These are phyloP conservation scores for Rugalucina vietnamica DNA, from an alignment of 2,888 invertebrate species.

Conservation along the genomic window DNA sequence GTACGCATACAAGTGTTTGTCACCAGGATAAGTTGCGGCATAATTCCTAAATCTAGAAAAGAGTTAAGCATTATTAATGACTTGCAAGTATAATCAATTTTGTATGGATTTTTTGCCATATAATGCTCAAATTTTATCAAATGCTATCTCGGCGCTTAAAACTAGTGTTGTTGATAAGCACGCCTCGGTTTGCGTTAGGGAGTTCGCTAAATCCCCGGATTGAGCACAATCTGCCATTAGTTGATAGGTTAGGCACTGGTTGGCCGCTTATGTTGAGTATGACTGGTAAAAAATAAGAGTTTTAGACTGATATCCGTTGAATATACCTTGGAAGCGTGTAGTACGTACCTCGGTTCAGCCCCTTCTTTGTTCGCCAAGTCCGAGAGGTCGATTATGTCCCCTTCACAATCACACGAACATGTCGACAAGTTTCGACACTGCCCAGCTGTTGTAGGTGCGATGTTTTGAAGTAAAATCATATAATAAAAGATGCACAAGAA, in stretches of 20 bases:
- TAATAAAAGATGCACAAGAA: too few species aligned
- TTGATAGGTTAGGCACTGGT: background rate
- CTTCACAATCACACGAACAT: constrained; percentile 56
- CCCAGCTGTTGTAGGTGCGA: background rate
- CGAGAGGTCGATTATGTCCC: constrained; percentile 43
- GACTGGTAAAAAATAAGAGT: too few species aligned
- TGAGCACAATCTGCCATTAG: background rate
- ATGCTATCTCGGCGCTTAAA: too few species aligned
- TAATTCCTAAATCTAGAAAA: constrained; percentile 52
- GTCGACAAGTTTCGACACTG: constrained; percentile 45
- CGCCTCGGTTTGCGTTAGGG: background rate
- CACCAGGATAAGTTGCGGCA: background rate
- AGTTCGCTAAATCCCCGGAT: background rate
- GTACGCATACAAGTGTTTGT: constrained; percentile 53
- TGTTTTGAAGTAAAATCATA: background rate
- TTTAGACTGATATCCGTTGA: background rate
- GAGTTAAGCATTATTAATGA: background rate
- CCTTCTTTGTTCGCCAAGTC: constrained; percentile 38
- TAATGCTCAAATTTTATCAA: background rate
- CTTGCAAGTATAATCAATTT: background rate
- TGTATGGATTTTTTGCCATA: background rate
- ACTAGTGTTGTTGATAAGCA: background rate
- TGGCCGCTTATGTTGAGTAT: too few species aligned
- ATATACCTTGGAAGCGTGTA: background rate
- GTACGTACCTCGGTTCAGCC: constrained; percentile 53